A percentile compares a stretch with the other conserved stretches of the same genome.
These are phyloP conservation scores for Sander lucioperca DNA, from an alignment of 2,113 vertebrate species.

Conservation along the genomic window DNA sequence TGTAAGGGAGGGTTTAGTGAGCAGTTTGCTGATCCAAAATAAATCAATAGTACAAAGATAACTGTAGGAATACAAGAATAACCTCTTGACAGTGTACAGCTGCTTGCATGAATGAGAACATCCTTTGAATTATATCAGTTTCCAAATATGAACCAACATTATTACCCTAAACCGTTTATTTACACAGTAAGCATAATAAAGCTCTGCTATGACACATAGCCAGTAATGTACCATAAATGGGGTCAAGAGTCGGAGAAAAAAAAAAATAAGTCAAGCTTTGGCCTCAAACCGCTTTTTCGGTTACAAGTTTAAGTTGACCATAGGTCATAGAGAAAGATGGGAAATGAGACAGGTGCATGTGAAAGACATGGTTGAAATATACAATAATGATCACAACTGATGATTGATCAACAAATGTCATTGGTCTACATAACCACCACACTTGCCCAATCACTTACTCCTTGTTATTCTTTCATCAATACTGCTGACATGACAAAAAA, in stretches of 20 bases:
- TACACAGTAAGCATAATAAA: constrained; percentile 31
- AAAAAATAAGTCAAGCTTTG: not conserved
- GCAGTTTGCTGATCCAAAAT: constrained; percentile 36
- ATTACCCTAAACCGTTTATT: constrained; percentile 22
- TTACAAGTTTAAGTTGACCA: not conserved
- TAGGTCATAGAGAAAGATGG: not conserved
- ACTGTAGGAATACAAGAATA: constrained; percentile 27
- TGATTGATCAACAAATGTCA: not conserved
- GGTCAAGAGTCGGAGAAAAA: not conserved
- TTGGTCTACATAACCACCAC: not conserved
- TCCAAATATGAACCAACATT: constrained; percentile 3
- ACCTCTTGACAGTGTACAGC: constrained; percentile 9
- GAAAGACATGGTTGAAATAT: not conserved
- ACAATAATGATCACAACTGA: constrained; percentile 8
- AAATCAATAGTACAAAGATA: constrained; percentile 43
- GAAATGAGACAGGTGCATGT: not conserved
- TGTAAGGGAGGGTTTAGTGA: constrained; percentile 29
- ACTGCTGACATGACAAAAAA: not conserved
- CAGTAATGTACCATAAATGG: constrained; percentile 2
- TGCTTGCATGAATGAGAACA: constrained; percentile 24
- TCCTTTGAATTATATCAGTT: constrained; percentile 12
- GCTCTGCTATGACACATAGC: constrained; percentile 8
- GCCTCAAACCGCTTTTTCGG: constrained; percentile 4
- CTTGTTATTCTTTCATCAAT: not conserved
- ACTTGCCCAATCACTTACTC: not conserved